Evolutionary conservation across 2,113 vertebrate genomes (phyloP), one percentile per base, ranked within the genome.

Genomic region (Pteruthius melanotis): DNA sequence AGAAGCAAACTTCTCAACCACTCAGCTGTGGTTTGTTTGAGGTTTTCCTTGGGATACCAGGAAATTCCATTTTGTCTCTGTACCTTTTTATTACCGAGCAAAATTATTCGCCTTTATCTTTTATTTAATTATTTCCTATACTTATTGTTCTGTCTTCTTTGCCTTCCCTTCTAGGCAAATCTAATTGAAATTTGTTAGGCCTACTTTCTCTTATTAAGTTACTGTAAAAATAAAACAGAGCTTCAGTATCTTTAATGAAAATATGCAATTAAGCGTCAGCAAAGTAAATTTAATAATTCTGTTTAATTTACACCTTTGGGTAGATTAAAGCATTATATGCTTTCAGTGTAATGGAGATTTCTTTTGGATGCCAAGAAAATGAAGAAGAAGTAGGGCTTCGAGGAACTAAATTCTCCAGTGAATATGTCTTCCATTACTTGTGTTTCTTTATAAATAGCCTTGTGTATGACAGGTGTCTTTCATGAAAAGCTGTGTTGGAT

Each of bases 201-300:
- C 16, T 80, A 47, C 81, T 91, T 93, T 84, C 49, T 94, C 20
- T 87, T 78, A 89, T 64, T 63, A 80, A 69, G 30, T 80, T 88
- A 80, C 42, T 75, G 20, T 63, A 70, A 77, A 96, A 95, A 92
- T 83, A 87, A 92, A 94, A 80, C 50, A 63, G 30, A 56, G 30
- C 13, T 72, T 89, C 50, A 37, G 45, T 50, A 44, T 26, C 2
- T 66, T 88, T 66, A 87, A 59, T 77, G 70, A 69, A 93, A 96
- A 91, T 57, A 68, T 8, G 30, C 49, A 79, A 84, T 69, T 44
- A 89, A 72, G 35, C 57, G 42, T 79, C 44, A 93, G 53, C 57
- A 91, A 83, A 82, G 37, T 57, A 89, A 83, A 83, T 87, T 24
- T 44, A 92, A 83, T 88, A 49, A 59, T 78, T 81, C 45, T 56